Percentiles rank a stretch among this genome's conserved stretches.
Evolutionary conservation across 1,140 invertebrate genomes (phyloP).

Genomic region (Trinorchestia longiramus): DNA sequence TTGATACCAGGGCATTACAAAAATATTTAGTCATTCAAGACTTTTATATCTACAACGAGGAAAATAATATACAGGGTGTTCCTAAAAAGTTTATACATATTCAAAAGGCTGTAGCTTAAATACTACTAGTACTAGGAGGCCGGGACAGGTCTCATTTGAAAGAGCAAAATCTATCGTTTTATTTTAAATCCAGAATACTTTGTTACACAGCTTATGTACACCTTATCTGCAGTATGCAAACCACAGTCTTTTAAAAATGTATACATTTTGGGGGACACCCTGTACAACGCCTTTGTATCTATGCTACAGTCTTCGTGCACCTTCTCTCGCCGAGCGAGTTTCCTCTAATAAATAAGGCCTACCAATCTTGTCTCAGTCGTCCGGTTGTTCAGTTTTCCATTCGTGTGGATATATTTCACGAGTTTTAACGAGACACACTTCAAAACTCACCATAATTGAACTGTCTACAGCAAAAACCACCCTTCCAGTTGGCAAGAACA

Average conservation of each 20-base stretch:
- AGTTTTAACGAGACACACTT: neutral
- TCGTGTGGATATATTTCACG: neutral
- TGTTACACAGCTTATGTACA: too few species aligned
- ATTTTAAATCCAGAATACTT: too few species aligned
- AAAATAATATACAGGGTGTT: neutral
- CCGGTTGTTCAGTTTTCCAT: neutral
- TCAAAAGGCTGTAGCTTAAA: too few species aligned
- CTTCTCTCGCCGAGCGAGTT: neutral
- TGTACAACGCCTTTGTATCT: neutral
- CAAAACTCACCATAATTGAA: neutral
- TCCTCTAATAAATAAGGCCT: neutral
- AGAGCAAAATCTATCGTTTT: too few species aligned
- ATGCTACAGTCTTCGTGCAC: neutral
- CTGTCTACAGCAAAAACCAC: neutral
- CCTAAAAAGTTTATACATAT: too few species aligned
- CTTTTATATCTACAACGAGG: neutral
- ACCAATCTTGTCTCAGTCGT: neutral
- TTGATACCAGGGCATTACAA: neutral
- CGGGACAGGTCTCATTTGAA: too few species aligned
- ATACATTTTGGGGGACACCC: too few species aligned
- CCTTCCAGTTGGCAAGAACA: neutral
- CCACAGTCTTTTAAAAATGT: too few species aligned
- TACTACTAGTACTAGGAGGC: too few species aligned
- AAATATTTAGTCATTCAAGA: neutral
- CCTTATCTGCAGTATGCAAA: too few species aligned